These are phyloP conservation scores for Archips crataeganus DNA, from an alignment of 2,888 invertebrate genomes.

Conservation along the genomic window DNA sequence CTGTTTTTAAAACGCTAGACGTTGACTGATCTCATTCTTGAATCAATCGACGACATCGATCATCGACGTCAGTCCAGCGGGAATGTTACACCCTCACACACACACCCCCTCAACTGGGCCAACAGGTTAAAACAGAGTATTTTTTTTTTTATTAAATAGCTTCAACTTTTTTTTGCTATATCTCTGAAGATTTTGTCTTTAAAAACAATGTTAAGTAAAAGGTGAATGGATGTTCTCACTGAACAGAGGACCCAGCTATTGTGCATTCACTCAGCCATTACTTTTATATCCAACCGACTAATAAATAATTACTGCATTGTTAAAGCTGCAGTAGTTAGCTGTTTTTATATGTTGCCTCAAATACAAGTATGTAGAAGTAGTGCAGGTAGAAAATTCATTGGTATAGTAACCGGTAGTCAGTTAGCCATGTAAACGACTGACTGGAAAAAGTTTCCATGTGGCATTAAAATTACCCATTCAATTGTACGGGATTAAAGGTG, in stretches of 20 bases:
- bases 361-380: neutral
- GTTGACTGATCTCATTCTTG: neutral
- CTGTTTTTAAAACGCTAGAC: neutral
- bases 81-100: neutral
- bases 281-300: conserved; percentile 65
- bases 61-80: neutral
- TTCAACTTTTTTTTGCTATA: neutral
- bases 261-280: conserved; percentile 61
- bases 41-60: neutral
- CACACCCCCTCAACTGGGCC: neutral
- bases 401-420: too few species aligned
- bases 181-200: conserved; percentile 41
- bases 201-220: conserved; percentile 74
- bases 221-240: conserved; percentile 70
- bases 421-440: too few species aligned
- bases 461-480: too few species aligned
- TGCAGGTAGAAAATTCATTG: neutral
- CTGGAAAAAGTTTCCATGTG: too few species aligned
- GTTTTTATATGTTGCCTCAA: neutral
- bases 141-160: neutral
- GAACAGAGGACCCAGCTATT: conserved; percentile 60
- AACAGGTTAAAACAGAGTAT: neutral
- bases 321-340: conserved; percentile 43
- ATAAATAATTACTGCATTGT: conserved; percentile 57
- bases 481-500: too few species aligned